phyloP scores from a whole-genome alignment of 2,797 vertebrate species.

The Gymnothorax javanicus region DNA sequence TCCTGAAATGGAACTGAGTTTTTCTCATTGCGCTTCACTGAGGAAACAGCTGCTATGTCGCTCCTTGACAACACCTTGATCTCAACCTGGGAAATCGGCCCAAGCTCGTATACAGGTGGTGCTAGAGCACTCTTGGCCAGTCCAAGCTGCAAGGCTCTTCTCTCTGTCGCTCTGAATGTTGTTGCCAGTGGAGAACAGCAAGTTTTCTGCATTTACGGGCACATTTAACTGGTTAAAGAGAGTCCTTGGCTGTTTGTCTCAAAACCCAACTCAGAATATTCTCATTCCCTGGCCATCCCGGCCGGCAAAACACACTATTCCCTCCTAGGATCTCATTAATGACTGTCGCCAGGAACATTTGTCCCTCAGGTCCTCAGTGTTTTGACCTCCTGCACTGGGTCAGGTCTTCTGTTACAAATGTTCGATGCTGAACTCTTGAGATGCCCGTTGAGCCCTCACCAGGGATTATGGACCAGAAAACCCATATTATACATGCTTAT shows the following conservation, averaged over 20 bases:
- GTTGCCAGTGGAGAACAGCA: no score
- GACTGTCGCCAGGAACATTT: slow-evolving; percentile 9
- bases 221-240: not conserved
- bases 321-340: slow-evolving; percentile 28
- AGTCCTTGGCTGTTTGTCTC: not conserved
- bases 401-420: not conserved
- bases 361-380: slow-evolving; percentile 18
- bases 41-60: slow-evolving; percentile 16
- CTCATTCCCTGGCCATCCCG: slow-evolving; percentile 10
- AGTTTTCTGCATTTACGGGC: not conserved
- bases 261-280: slow-evolving; percentile 11
- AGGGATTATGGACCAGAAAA: not conserved
- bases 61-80: not conserved
- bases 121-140: not conserved
- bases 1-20: slow-evolving; percentile 10
- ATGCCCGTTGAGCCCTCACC: not conserved
- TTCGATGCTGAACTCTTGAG: not conserved
- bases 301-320: not conserved
- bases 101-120: not conserved
- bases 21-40: slow-evolving; percentile 2
- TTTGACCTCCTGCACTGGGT: slow-evolving; percentile 11
- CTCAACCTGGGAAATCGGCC: not conserved
- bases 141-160: not conserved
- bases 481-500: not conserved
- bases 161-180: not conserved